Evolutionary conservation across 1,140 invertebrate species (phyloP), one percentile per base, ranked within the genome.

Genomic region (Drosophila pandora): DNA sequence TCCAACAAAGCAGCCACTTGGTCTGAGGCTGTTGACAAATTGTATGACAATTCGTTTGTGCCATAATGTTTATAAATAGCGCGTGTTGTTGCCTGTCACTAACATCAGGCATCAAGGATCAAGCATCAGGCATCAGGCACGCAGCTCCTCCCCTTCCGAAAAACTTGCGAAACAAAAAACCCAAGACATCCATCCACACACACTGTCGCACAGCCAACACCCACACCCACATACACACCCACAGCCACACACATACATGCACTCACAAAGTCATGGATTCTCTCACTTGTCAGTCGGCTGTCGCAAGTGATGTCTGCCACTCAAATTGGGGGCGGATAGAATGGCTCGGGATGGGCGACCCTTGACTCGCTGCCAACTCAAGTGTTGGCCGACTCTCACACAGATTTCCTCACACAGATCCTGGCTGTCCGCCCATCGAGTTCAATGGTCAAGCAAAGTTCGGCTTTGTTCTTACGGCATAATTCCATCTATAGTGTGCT

Each of bases 51-150:
- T 88, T 88, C 83, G 83, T 89, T 88, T 88, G 83, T 88, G 83
- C 87, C 83, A 88, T 88, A 88, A 88, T 88, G 83, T 87, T 87
- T 87, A 87, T 87, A 87, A 87, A 87, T 87, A 87, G 83, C 83
- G 83, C 79, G 79, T 88, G 83, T 88, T 85, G 69, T 82, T 71
- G 61, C 69, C 67, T 87, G 83, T 83, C 82, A 85, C 63, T 53
- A 71, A 71, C 68, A 57, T 71, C 74, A 77, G 65, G 58, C 67
- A 74, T 65, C 68, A 52, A 43, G 75, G 43, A 68, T 48, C 61
- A 69, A 57, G 72, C 55, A 72, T 21, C 55, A n/a, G n/a, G n/a
- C n/a, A n/a, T n/a, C n/a, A 45, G 43, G 48, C 53, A n/a, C 45
- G 39, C 13, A n/a, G 39, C 50, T 30, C 32, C 47, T 22, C 32